phyloP scores from a whole-genome alignment of 2,797 vertebrate genomes.

The Catamblyrhynchus diadema region DNA sequence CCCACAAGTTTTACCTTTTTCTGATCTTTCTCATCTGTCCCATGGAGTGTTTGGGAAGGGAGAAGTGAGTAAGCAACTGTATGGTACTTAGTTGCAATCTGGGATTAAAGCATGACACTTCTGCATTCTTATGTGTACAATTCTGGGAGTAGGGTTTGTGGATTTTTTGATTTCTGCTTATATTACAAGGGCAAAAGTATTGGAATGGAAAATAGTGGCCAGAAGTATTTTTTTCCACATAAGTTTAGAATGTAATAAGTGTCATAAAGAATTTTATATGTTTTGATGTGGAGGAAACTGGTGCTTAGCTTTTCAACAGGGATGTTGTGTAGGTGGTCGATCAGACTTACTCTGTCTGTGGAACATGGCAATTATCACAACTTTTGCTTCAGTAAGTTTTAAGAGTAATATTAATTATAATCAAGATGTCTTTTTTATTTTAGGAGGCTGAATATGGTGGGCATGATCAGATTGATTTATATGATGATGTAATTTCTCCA shows the following conservation, averaged over 20 bases:
- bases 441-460: slow-evolving; percentile 96
- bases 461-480: slow-evolving; percentile 96
- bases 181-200: background rate
- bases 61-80: background rate
- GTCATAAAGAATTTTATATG: background rate
- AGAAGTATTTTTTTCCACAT: background rate
- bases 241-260: background rate
- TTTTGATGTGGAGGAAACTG: background rate
- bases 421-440: slow-evolving; percentile 30
- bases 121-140: rapidly evolving
- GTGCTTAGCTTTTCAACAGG: background rate
- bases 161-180: background rate
- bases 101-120: background rate
- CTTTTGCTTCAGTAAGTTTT: background rate
- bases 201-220: background rate
- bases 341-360: background rate
- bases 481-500: slow-evolving; percentile 97
- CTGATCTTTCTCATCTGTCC: background rate
- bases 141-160: background rate
- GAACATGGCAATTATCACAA: background rate
- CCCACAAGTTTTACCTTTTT: background rate
- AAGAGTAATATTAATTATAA: slow-evolving; percentile 6
- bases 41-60: background rate
- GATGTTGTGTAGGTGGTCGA: background rate
- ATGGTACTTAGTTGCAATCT: background rate